Conservation (phyloP, 2,797 vertebrate genomes). For the Cossypha niveicapilla region DNA sequence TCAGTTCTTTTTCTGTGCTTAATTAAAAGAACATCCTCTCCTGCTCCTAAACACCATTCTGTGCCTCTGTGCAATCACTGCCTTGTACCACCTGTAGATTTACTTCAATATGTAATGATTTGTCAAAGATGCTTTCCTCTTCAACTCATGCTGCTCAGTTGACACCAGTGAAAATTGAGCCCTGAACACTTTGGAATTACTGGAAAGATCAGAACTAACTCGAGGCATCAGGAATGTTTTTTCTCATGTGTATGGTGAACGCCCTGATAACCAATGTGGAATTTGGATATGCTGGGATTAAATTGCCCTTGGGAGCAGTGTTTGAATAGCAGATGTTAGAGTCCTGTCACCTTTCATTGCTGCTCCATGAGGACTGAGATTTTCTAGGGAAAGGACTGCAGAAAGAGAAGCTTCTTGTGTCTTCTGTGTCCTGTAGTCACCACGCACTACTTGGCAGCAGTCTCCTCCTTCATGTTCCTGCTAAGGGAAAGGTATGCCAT, state of each 20-base stretch:
- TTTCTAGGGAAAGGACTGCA: background rate
- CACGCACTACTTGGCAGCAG: background rate
- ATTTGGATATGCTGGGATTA: background rate
- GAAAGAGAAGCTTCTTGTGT: background rate
- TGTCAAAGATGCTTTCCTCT: background rate
- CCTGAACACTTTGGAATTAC: background rate
- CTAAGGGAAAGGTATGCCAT: background rate
- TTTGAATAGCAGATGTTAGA: background rate
- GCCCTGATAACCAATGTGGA: background rate
- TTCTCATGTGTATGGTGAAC: background rate
- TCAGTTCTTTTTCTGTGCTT: constrained; percentile 3
- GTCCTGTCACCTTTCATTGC: background rate
- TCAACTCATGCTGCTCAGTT: background rate
- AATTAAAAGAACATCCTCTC: constrained; percentile 21
- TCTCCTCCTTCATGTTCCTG: background rate
- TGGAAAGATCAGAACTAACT: background rate
- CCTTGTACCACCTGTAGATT: constrained; percentile 3
- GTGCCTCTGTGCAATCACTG: background rate
- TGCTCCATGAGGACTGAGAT: background rate
- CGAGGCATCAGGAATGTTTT: background rate
- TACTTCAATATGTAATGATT: background rate
- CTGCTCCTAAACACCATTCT: background rate
- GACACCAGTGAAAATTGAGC: background rate
- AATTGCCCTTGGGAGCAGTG: background rate
- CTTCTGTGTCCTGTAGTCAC: background rate